Evolutionary conservation across 2,113 vertebrate species (phyloP).

Genomic region (Ibidorhyncha struthersii): DNA sequence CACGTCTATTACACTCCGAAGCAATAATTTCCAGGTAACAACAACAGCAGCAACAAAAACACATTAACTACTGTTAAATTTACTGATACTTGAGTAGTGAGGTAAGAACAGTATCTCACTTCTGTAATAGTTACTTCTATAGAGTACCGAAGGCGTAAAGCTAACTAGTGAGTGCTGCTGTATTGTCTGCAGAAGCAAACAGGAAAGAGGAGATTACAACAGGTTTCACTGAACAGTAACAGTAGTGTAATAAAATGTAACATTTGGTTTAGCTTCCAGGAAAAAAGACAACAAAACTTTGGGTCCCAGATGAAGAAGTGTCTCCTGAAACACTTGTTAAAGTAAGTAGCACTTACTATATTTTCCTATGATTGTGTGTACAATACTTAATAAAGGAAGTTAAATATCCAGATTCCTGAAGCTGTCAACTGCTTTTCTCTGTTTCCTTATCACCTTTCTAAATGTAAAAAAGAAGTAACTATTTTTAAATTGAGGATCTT

Average conservation of each 20-base stretch:
- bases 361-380: not conserved
- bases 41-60: not conserved
- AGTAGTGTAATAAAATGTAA: not conserved
- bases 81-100: not conserved
- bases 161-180: not conserved
- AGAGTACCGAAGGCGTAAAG: not conserved
- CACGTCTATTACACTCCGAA: not conserved
- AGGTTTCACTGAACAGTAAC: not conserved
- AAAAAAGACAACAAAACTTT: constrained; percentile 99
- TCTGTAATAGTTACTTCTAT: not conserved
- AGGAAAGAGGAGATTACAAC: not conserved
- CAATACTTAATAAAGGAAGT: not conserved
- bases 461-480: not conserved
- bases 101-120: not conserved
- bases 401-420: not conserved
- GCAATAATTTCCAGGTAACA: not conserved
- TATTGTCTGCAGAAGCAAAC: not conserved
- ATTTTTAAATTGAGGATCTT: not conserved
- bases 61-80: not conserved
- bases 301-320: constrained; percentile 98
- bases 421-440: not conserved
- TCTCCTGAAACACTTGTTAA: constrained; percentile 95
- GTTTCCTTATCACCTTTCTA: not conserved
- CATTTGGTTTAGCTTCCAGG: constrained; percentile 86
- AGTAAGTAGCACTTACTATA: constrained; percentile 70